Base-by-base conservation (phyloP, 1,140 invertebrate species). In the Uloborus diversus region DNA sequence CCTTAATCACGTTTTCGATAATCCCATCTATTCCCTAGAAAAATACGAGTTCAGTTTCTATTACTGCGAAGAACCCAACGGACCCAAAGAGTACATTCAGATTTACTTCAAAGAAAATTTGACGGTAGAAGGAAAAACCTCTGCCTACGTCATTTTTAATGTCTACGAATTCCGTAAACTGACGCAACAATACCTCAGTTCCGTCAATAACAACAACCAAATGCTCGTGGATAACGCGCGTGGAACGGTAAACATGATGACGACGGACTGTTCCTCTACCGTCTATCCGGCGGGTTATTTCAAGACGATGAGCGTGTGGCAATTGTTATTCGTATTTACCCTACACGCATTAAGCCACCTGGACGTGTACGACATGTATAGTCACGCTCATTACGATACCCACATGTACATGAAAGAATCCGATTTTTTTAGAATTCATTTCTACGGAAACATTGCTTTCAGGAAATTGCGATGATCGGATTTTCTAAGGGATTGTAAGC, bases 311-410 rank as follows among this genome's bases (percentile, higher is more conserved):
- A 42, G 33, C 0, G 28, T n/a, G 2, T 71, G 56, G 56, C 56
- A 61, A 42, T 3, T 61, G 11, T 28, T 59, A 20, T 71, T 59
- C 25, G 4, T 71, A 5, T 51, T 57, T n/a, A 23, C 33, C 4
- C n/a, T 57, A 7, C 68, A 71, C 4, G 27, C 30, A 13, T 20
- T 71, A 47, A 53, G 51, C 3, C 68, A 71, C 20, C 59, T 51
- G 68, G 68, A 71, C 17, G n/a, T 53, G 4, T 71, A 59, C 33
- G 68, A 71, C 25, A 71, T 57, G 17, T 71, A 71, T n/a, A 17
- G 42, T 5, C 53, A 71, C 28, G 32, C 51, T 13, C 23, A 42
- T 35, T 71, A 71, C 17, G 68, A 71, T 59, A 27, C 68, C 2
- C 68, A 71, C 13, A 35, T 59, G 51, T 47, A 32, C 0, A 14